Evolutionary conservation across 2,888 invertebrate genomes (phyloP), one percentile per base, ranked within the genome.

Genomic region (Sphecodes monilicornis): DNA sequence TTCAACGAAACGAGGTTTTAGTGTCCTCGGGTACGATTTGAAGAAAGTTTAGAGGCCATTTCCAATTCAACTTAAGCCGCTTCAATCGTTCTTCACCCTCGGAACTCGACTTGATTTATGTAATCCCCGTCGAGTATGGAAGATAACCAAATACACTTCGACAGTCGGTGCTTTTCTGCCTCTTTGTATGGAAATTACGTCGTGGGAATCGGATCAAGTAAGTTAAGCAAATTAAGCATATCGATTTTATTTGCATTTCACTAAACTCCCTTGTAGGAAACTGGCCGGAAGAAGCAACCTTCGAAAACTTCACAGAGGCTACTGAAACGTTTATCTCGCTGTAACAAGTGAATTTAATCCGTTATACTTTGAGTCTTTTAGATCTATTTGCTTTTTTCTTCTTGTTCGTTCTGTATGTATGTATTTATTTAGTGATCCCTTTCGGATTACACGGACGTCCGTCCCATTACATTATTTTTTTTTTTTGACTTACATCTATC

Each of bases 151-250:
- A 43, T 8, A 16, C 2, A 26, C 41, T 36, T 11, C 18, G 13
- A 64, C 18, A 10, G 22, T 68, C 10, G n/a, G 18, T 29, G 41
- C 43, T 26, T 26, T 16, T 6, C 13, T 29, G 26, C 16, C 26
- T 11, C 39, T 41, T 50, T 29, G n/a, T 26, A 39, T 43, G 41
- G 57, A 57, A 72, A 32, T 72, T n/a, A 10, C 39, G 3, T 10
- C 54, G 72, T 54, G 72, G 54, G 72, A 72, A 54, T 54, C 39
- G 72, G 39, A 29, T 57, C 39, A 41, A 41, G 73, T 32, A 41
- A 39, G 41, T 57, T 11, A 26, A 26, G 36, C 46, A 32, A 72
- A 50, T 36, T 22, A 64, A 50, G 22, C 22, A 8, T 22, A 46
- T 46, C 46, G 46, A 22, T 22, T 50, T 50, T 50, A 50, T 50